Conservation (phyloP, 1,140 invertebrate species). For the Mactra quadrangularis region DNA sequence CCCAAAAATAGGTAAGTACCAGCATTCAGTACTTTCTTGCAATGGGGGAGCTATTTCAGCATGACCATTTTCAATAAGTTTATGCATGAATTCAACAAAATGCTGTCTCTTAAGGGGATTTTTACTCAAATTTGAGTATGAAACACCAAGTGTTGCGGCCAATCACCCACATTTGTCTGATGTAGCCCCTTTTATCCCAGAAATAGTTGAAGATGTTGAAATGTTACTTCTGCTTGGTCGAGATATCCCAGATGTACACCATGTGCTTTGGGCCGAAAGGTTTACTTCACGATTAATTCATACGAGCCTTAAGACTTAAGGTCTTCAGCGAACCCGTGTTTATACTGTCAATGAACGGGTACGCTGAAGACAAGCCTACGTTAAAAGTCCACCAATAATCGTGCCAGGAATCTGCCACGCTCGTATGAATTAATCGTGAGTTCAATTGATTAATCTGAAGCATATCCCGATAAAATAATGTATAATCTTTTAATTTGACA, state of each 20-base stretch:
- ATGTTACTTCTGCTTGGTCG: constrained; percentile 58
- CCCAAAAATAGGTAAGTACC: constrained; percentile 66
- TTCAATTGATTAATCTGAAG: no score
- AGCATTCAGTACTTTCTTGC: constrained; percentile 42
- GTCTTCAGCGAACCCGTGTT: no score
- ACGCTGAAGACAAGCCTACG: no score
- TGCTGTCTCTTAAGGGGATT: constrained; percentile 58
- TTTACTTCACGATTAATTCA: no score
- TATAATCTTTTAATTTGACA: no score
- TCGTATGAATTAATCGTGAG: no score
- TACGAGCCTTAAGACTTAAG: no score
- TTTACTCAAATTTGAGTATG: constrained; percentile 50
- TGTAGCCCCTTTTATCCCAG: constrained; percentile 31
- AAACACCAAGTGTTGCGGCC: constrained; percentile 55
- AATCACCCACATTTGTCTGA: constrained; percentile 16
- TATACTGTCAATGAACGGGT: no score
- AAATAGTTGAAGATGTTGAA: constrained; percentile 1
- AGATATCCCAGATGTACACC: constrained; percentile 59
- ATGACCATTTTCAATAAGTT: constrained; percentile 36
- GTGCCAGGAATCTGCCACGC: no score
- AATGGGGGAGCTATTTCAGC: constrained; percentile 61
- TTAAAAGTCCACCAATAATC: no score
- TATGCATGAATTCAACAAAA: constrained; percentile 46
- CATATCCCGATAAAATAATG: no score
- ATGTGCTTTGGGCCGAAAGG: constrained; percentile 53